Conservation (phyloP, 92 coral and sea anemone species). For the Anthopleura xanthogrammica region DNA sequence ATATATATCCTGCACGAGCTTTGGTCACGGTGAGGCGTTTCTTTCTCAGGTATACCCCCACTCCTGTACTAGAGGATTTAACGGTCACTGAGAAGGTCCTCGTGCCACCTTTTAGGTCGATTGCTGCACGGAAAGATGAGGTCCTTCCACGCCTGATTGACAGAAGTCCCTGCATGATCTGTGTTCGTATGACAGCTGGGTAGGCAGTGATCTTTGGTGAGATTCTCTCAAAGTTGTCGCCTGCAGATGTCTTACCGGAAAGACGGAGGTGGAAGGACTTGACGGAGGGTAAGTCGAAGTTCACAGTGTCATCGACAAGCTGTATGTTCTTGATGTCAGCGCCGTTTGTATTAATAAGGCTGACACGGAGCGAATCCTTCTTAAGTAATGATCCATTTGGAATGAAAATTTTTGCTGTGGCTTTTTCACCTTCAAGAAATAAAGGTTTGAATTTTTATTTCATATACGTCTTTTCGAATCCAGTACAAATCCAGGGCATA, state of each 20-base stretch:
- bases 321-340: constrained; percentile 20
- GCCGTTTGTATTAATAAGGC: constrained; percentile 36
- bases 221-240: constrained; percentile 50
- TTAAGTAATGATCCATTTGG: constrained; percentile 48
- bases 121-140: constrained; percentile 3
- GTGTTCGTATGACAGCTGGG: constrained; percentile 33
- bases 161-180: constrained; percentile 10
- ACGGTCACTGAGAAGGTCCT: not conserved
- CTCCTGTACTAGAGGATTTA: not conserved
- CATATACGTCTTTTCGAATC: not conserved
- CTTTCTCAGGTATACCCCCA: not conserved
- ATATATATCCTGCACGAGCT: not conserved
- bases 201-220: constrained; percentile 55
- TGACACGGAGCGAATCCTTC: constrained; percentile 32
- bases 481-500: not conserved
- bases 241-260: constrained; percentile 41
- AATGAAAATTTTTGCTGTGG: constrained; percentile 50
- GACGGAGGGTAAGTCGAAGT: constrained; percentile 41
- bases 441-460: not conserved
- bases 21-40: not conserved
- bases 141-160: not conserved
- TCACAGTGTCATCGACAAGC: constrained; percentile 34
- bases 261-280: constrained; percentile 55
- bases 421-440: constrained; percentile 39
- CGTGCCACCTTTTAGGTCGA: not conserved